Conservation (phyloP, 2,797 vertebrate genomes). For the Pyrocephalus nanus region DNA sequence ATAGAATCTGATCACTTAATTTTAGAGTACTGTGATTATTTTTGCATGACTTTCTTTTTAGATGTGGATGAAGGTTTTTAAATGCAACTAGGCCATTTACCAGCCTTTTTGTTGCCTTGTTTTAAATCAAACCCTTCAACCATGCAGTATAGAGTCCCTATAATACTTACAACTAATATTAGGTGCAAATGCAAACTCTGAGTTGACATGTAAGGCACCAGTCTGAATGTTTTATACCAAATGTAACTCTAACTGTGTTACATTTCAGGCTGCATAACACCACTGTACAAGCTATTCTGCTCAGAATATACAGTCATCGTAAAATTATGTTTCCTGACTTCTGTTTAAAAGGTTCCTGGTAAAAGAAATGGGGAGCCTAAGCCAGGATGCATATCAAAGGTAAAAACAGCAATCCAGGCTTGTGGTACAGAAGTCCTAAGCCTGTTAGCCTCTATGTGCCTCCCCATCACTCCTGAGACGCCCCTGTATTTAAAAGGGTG, state of each 20-base stretch:
- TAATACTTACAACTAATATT: neutral
- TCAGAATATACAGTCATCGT: neutral
- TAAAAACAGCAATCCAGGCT: rapidly evolving
- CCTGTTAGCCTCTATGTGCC: neutral
- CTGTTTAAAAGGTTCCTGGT: neutral
- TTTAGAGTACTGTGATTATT: neutral
- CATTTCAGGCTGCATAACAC: neutral
- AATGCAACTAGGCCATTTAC: neutral
- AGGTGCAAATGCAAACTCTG: neutral
- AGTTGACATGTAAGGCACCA: neutral
- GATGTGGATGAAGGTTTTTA: neutral
- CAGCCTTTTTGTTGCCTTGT: neutral
- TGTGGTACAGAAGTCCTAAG: neutral
- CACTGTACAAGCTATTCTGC: neutral
- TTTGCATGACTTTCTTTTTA: neutral
- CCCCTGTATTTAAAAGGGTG: neutral
- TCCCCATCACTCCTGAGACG: neutral
- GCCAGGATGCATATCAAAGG: neutral
- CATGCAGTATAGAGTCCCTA: neutral
- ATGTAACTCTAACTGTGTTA: neutral
- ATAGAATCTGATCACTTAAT: neutral
- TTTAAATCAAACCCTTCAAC: neutral
- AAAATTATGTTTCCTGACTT: neutral
- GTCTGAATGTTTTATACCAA: neutral
- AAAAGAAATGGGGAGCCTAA: neutral